Conservation (phyloP, 2,797 vertebrate species). For the Taenioides sp. region DNA sequence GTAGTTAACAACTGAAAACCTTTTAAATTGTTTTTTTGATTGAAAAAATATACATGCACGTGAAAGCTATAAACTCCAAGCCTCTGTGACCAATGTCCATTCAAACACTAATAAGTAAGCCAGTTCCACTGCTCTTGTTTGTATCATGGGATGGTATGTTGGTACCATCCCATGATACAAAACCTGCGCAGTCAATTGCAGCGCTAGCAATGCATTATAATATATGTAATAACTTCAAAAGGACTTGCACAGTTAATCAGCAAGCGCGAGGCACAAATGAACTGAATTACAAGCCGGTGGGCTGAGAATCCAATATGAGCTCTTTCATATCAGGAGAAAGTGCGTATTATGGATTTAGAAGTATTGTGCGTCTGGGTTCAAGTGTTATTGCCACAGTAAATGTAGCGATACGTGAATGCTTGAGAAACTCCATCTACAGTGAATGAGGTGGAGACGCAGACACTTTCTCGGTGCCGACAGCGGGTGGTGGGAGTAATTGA, state of each 20-base stretch:
- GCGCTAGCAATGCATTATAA: slow-evolving; percentile 13
- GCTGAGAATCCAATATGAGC: slow-evolving; percentile 21
- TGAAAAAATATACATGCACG: no score
- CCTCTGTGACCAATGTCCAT: neutral
- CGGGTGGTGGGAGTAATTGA: slow-evolving; percentile 25
- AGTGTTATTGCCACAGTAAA: slow-evolving; percentile 44
- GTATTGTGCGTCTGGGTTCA: slow-evolving; percentile 28
- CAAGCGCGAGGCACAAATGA: slow-evolving; percentile 32
- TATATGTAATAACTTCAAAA: slow-evolving; percentile 36
- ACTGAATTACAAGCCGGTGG: slow-evolving; percentile 34
- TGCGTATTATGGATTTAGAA: slow-evolving; percentile 30
- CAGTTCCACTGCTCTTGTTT: slow-evolving; percentile 6
- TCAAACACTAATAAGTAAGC: neutral
- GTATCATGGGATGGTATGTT: slow-evolving; percentile 8
- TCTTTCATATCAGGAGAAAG: slow-evolving; percentile 27
- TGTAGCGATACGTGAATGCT: slow-evolving; percentile 13
- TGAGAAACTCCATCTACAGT: slow-evolving; percentile 25
- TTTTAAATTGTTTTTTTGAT: no score
- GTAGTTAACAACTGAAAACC: no score
- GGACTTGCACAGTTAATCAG: slow-evolving; percentile 25
- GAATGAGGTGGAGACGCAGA: slow-evolving; percentile 7
- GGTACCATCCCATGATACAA: no score
- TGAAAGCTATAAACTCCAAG: neutral
- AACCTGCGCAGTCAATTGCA: neutral
- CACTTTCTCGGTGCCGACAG: slow-evolving; percentile 5